These are phyloP conservation scores for Drosophila nr. perissopoda DNA, from an alignment of 2,888 invertebrate genomes.

Conservation along the genomic window DNA sequence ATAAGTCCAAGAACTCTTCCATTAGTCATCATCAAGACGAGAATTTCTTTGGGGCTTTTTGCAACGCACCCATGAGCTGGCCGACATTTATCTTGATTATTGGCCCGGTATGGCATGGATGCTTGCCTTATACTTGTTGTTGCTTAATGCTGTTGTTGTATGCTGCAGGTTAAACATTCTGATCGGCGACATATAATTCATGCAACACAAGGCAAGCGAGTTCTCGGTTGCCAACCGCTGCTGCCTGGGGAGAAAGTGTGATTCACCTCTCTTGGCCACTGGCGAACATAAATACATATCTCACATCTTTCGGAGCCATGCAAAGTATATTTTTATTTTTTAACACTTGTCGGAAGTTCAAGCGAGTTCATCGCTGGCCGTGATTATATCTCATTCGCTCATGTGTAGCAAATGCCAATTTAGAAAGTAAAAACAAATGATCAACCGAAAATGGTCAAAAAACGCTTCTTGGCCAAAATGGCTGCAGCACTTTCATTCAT, in stretches of 20 bases:
- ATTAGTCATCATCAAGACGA: slow-evolving; percentile 74
- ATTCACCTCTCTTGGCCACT: slow-evolving; percentile 61
- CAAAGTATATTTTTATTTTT: slow-evolving; percentile 37
- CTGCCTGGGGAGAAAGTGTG: slow-evolving; percentile 70
- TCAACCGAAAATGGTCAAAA: slow-evolving; percentile 62
- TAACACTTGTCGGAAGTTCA: slow-evolving; percentile 66
- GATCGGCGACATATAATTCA: slow-evolving; percentile 72
- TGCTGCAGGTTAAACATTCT: slow-evolving; percentile 51
- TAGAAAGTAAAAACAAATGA: slow-evolving; percentile 81
- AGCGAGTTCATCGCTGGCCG: slow-evolving; percentile 59
- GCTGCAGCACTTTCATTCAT: slow-evolving; percentile 75
- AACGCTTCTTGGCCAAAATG: slow-evolving; percentile 37
- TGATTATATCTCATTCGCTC: slow-evolving; percentile 45
- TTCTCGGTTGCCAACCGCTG: slow-evolving; percentile 4
- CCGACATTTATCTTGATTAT: slow-evolving; percentile 79
- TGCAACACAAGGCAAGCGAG: slow-evolving; percentile 41
- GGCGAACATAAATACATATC: slow-evolving; percentile 7
- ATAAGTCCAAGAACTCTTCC: slow-evolving; percentile 67
- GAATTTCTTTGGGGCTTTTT: slow-evolving; percentile 48
- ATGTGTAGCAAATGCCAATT: slow-evolving; percentile 78
- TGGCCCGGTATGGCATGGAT: slow-evolving; percentile 34
- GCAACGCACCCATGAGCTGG: slow-evolving; percentile 71
- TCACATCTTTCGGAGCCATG: slow-evolving; percentile 25
- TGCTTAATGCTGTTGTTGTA: slow-evolving; percentile 11
- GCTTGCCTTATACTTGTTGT: slow-evolving; percentile 4